Evolutionary conservation across 2,113 vertebrate genomes (phyloP), one percentile per base, ranked within the genome.

Genomic region (Aegithalos caudatus): DNA sequence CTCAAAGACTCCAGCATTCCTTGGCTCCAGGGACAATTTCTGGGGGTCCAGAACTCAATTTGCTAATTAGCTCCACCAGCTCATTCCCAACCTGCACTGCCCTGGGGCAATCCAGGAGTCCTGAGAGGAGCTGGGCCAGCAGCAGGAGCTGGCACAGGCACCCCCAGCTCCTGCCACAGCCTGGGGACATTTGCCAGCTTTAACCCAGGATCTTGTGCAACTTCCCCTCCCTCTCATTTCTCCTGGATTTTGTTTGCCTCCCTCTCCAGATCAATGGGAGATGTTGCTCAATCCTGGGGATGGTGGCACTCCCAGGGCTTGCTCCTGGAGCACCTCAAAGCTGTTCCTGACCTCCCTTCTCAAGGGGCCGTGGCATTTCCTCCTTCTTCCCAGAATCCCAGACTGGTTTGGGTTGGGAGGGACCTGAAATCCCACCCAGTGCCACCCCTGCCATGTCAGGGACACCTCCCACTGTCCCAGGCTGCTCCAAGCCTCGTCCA

Each of bases 1-100:
- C n/a, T 54, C 42, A 10, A 6, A 2, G 17, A 1, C 3, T 76
- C 53, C 17, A 2, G 2, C 7, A 4, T 14, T 73, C 69, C 31
- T 1, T 1, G 9, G 3, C 10, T 40, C 29, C 35, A 65, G 51
- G 27, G n/a, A 2, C 7, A 9, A 20, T 3, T 42, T 4, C 0
- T 29, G 31, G 7, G 12, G 20, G 4, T 21, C 6, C 9, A 2
- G 33, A 19, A 5, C 42, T 42, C 15, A 2, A 1, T 31, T n/a
- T 45, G n/a, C 22, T 42, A 3, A n/a, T 60, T 9, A 25, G 15
- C 45, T 81, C 2, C 48, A 50, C 5, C 14, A 45, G 24, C 50
- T 70, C 40, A 3, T 77, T 31, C 31, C 9, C 27, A 54, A 29
- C 51, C 51, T 5, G 51, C 16, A 20, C 8, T 82, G 28, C 28